Conservation (phyloP, 2,888 invertebrate species). For the Pyrocoelia pectoralis region DNA sequence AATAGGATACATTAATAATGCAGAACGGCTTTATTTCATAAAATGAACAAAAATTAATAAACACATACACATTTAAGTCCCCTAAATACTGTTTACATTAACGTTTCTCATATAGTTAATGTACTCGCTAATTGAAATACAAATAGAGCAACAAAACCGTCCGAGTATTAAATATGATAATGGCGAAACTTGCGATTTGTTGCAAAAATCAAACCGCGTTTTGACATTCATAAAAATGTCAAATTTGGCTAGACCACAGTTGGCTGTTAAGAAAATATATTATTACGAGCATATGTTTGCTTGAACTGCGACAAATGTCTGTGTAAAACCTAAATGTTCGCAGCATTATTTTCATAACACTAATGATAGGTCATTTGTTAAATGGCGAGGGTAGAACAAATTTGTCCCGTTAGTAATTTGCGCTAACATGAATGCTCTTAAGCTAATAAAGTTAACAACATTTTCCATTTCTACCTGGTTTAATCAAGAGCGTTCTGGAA, state of each 20-base stretch:
- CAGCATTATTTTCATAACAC: conserved; percentile 26
- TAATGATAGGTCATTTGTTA: conserved; percentile 29
- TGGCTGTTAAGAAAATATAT: not conserved
- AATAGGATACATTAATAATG: conserved; percentile 1
- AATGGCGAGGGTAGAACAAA: conserved; percentile 25
- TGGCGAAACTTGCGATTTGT: not conserved
- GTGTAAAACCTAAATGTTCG: conserved; percentile 23
- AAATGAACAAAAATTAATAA: not conserved
- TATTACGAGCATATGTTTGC: not conserved
- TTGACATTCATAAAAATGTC: not conserved
- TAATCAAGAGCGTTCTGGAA: conserved; percentile 23
- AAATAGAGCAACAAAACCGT: not conserved
- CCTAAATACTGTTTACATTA: not conserved
- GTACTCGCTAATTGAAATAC: not conserved
- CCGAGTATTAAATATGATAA: not conserved
- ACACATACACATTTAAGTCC: not conserved
- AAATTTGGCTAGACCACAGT: not conserved
- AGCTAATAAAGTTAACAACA: conserved; percentile 14
- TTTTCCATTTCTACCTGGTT: conserved; percentile 24
- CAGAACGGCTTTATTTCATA: not conserved
- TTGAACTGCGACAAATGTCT: conserved; percentile 8
- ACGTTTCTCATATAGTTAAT: not conserved
- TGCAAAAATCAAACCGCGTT: not conserved
- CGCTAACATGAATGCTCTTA: conserved; percentile 21
- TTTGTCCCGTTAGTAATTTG: conserved; percentile 24